Conservation (phyloP, 2,113 vertebrate genomes). For the Danio rerio region DNA sequence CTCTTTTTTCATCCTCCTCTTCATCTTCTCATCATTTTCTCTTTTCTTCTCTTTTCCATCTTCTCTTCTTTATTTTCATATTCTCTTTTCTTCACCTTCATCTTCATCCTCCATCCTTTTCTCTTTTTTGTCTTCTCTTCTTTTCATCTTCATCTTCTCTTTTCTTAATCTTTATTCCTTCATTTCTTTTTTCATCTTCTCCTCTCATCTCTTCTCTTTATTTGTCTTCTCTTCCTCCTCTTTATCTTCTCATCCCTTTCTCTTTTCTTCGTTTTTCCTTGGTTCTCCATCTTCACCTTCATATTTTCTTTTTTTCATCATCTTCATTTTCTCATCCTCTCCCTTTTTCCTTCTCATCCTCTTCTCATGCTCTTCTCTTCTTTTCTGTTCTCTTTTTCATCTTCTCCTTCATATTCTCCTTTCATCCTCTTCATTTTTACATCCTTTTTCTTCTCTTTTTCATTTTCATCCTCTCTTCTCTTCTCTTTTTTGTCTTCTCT, state of each 20-base stretch:
- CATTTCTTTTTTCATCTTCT: neutral
- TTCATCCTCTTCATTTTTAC: constrained; percentile 24
- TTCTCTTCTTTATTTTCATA: too few relatives aligned
- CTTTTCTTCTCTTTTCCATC: neutral
- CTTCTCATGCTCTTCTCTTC: constrained; percentile 2
- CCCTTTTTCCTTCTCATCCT: constrained; percentile 62
- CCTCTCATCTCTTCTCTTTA: constrained; percentile 51
- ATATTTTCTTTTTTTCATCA: too few relatives aligned
- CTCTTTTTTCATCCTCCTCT: too few relatives aligned
- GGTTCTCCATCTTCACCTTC: too few relatives aligned
- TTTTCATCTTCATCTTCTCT: too few relatives aligned
- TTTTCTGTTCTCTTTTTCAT: constrained; percentile 65
- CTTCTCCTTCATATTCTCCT: too few relatives aligned
- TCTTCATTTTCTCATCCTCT: neutral
- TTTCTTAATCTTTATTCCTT: too few relatives aligned
- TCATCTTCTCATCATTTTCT: neutral
- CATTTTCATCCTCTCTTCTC: constrained; percentile 77
- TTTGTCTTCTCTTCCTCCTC: neutral
- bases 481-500: constrained; percentile 34
- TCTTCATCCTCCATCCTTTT: constrained; percentile 57
- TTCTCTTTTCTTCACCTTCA: too few relatives aligned
- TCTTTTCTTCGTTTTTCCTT: too few relatives aligned
- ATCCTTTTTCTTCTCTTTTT: constrained; percentile 87
- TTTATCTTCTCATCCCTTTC: constrained; percentile 57
- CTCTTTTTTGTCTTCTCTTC: too few relatives aligned